Percentiles rank a stretch among this genome's conserved stretches.
Conservation (phyloP, 2,888 invertebrate genomes). For the Hydropsyche betteni region DNA sequence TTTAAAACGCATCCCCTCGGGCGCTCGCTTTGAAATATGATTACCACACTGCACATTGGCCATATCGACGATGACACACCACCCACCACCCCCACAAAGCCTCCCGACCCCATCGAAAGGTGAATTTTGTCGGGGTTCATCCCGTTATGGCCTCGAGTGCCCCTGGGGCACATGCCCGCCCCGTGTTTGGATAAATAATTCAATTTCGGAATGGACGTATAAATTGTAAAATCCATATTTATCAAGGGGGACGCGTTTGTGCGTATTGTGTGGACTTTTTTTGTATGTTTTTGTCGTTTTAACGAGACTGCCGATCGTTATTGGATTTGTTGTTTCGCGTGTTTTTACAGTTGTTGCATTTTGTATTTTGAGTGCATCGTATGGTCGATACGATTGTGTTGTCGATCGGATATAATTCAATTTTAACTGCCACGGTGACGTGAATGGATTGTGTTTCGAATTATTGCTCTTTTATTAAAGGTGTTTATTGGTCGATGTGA, state of each 20-base stretch:
- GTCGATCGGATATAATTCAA: background rate
- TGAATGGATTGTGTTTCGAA: too few relatives aligned
- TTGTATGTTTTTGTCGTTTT: constrained; percentile 42
- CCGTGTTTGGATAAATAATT: constrained; percentile 56
- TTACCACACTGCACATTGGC: constrained; percentile 50
- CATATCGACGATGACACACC: constrained; percentile 43
- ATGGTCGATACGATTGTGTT: constrained; percentile 35
- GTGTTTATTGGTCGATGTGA: too few relatives aligned
- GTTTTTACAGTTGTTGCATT: constrained; percentile 36
- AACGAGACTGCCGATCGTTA: background rate
- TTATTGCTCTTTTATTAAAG: too few relatives aligned
- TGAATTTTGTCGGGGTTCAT: constrained; percentile 27
- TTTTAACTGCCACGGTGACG: too few relatives aligned
- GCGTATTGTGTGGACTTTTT: constrained; percentile 39
- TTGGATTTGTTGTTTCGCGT: constrained; percentile 13
- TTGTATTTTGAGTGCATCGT: constrained; percentile 34
- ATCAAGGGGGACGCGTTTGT: constrained; percentile 49
- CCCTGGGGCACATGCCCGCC: constrained; percentile 53
- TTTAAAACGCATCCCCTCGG: constrained; percentile 43
- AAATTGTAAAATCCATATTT: constrained; percentile 57
- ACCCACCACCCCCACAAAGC: background rate
- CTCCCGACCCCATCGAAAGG: background rate
- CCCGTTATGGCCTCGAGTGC: constrained; percentile 39
- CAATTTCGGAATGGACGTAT: constrained; percentile 57
- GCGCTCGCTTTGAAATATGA: constrained; percentile 49